Percentiles rank a stretch among this genome's conserved stretches.
Evolutionary conservation across 2,797 vertebrate genomes (phyloP).

Genomic region (Chaetophractus vellerosus): DNA sequence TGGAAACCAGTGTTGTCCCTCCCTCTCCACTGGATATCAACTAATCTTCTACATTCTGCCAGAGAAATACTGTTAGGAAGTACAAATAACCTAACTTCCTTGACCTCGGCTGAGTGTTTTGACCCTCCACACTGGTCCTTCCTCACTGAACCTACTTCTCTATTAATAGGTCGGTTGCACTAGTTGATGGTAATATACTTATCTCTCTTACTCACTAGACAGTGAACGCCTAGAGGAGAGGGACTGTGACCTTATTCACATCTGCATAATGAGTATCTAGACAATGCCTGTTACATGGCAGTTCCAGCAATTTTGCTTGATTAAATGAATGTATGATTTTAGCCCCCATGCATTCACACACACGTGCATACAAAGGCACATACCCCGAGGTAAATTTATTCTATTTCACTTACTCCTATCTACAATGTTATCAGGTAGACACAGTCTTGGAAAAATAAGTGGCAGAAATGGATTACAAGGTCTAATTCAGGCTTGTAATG

Average conservation of each 20-base stretch:
- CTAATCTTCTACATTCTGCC: neutral
- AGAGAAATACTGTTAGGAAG: neutral
- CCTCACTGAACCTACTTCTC: neutral
- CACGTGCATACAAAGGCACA: neutral
- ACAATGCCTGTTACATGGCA: neutral
- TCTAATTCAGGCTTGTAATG: neutral
- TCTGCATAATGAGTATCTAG: neutral
- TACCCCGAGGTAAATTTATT: neutral
- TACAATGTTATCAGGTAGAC: neutral
- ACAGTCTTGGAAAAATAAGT: neutral
- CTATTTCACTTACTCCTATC: neutral
- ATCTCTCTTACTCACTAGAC: slow-evolving; percentile 1
- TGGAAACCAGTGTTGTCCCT: neutral
- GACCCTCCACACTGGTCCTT: neutral
- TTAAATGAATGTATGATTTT: neutral
- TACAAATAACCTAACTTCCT: neutral
- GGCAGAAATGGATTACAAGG: neutral
- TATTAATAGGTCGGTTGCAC: neutral
- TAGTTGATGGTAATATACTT: neutral
- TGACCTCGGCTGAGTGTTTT: neutral
- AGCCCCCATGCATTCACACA: neutral
- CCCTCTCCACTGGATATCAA: neutral
- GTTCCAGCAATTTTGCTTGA: neutral
- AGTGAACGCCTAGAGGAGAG: neutral
- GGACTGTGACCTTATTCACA: neutral